These are phyloP conservation scores for Nyleta sp. DNA, from an alignment of 2,888 invertebrate genomes.

Conservation along the genomic window DNA sequence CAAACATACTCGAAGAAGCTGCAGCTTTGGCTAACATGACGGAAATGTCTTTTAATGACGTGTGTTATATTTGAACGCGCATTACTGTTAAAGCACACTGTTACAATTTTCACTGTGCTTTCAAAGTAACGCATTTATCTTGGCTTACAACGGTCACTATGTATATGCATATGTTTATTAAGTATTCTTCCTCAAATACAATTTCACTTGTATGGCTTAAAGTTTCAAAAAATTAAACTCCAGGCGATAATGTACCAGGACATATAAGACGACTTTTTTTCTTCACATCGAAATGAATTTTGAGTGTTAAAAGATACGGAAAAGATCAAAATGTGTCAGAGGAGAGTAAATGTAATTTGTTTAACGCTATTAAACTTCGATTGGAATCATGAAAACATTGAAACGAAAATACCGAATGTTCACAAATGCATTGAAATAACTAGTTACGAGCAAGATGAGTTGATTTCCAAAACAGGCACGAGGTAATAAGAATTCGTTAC, in stretches of 20 bases:
- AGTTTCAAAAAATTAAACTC: conserved; percentile 6
- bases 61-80: conserved; percentile 25
- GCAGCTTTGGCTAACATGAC: conserved; percentile 57
- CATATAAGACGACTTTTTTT: background rate
- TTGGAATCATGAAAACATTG: too few species aligned
- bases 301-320: background rate
- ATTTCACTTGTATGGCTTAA: conserved; percentile 21
- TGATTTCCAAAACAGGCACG: conserved; percentile 12
- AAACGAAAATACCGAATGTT: conserved; percentile 12
- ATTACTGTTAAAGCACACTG: conserved; percentile 53
- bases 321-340: conserved; percentile 4
- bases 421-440: conserved; percentile 7
- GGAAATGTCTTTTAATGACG: conserved; percentile 26
- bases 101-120: conserved; percentile 23
- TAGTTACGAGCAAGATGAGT: background rate
- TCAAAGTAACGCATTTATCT: conserved; percentile 37
- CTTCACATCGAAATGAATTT: background rate
- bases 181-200: conserved; percentile 26
- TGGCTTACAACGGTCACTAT: conserved; percentile 47
- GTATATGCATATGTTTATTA: conserved; percentile 32
- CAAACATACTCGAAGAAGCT: conserved; percentile 53
- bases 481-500: too few species aligned
- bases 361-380: conserved; percentile 1
- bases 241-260: conserved; percentile 8
- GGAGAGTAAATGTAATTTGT: background rate